Evolutionary conservation across 2,113 vertebrate species (phyloP).

Genomic region (Spilogale gracilis): DNA sequence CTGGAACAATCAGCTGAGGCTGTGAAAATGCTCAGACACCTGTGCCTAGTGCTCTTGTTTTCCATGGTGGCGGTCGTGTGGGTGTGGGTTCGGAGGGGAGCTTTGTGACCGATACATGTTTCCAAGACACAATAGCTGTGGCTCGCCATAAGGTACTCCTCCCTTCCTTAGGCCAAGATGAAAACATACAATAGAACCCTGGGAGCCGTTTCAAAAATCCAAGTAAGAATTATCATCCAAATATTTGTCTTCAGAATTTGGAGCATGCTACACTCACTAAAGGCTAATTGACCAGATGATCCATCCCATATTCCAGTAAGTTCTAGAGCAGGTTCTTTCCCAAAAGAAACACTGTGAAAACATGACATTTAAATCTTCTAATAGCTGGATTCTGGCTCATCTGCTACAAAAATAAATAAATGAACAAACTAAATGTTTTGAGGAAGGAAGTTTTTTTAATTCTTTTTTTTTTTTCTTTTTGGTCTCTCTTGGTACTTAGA

Average conservation of each 20-base stretch:
- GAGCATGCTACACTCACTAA: not conserved
- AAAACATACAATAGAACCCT: not conserved
- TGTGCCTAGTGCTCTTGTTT: not conserved
- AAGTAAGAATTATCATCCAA: not conserved
- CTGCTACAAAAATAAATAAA: not conserved
- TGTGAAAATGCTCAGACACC: no score
- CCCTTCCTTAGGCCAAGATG: not conserved
- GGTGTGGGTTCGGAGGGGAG: not conserved
- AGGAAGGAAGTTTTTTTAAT: not conserved
- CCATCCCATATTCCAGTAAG: not conserved
- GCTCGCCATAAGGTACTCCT: not conserved
- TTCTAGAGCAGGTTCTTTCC: not conserved
- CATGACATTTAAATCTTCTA: not conserved
- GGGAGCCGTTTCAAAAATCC: not conserved
- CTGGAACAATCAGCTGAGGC: not conserved
- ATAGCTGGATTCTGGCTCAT: not conserved
- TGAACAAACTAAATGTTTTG: not conserved
- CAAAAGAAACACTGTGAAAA: constrained; percentile 5
- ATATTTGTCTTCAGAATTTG: constrained; percentile 30
- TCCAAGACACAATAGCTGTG: not conserved
- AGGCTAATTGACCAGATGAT: not conserved
- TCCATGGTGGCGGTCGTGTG: rapidly evolving
- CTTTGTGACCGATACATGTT: not conserved
- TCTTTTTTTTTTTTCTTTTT: not conserved
- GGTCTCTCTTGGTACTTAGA: not conserved